Evolutionary conservation across 2,888 invertebrate species (phyloP), one percentile per base, ranked within the genome.

Genomic region (Gortyna flavago): DNA sequence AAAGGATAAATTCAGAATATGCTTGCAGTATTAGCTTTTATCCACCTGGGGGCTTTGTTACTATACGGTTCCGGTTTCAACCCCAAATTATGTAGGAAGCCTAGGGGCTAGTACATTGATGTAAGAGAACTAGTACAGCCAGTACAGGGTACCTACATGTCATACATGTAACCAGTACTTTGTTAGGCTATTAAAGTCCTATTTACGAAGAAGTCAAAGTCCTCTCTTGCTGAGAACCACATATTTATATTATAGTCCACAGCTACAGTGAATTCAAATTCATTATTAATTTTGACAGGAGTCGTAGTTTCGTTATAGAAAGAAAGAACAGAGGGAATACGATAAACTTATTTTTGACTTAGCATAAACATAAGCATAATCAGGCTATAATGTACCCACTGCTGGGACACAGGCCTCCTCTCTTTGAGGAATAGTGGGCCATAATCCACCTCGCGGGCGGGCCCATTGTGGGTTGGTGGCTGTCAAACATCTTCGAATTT

Each of bases 1-100:
- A 77, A 64, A 85, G 77, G 83, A 85, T 83, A 85, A 61, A 85
- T 83, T 77, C 85, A 59, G 72, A 82, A 64, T 83, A 68, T 77
- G 66, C 57, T 72, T 59, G 77, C 29, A 62, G 61, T 72, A 77
- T 69, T 85, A 64, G 82, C 70, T 64, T 54, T 72, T 44, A 59
- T 59, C 77, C 83, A 73, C 77, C 85, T 71, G 77, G 29, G 85
- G 85, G 64, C 62, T 70, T 85, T 82, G 77, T 85, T 82, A 82
- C 77, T 32, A 61, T 71, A 73, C 69, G 16, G 65, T 72, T 81
- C 8, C n/a, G 44, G 66, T 57, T 81, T n/a, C 57, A 32, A 29
- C 48, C 9, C 18, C 57, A 51, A 65, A 81, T 81, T 54, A 70
- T 59, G 68, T 71, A 68, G 44, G 13, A 41, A 66, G 61, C 57